Evolutionary conservation across 2,113 vertebrate genomes (phyloP).

Genomic region (Neodon shergylaensis): DNA sequence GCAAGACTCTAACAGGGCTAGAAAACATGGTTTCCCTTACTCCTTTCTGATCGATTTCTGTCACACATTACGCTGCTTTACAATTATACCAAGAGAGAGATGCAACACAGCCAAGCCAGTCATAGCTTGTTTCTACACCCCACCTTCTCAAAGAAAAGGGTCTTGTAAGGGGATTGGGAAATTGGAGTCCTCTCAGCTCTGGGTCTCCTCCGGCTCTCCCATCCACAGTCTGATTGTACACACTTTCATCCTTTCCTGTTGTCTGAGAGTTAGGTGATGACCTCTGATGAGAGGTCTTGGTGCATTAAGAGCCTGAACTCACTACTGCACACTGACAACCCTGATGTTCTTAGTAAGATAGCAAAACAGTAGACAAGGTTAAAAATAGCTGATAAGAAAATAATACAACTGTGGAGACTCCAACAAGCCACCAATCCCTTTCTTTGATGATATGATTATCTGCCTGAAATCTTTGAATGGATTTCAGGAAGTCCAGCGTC

Average conservation of each 20-base stretch:
- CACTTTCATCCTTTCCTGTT: not conserved
- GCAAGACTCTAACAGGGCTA: not conserved
- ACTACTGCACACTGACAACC: not conserved
- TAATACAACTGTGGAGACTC: not conserved
- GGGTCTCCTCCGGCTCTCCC: not conserved
- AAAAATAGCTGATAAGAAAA: conserved; percentile 12
- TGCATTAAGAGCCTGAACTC: not conserved
- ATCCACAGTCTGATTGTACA: too few species aligned
- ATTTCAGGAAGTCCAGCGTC: not conserved
- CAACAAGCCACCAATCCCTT: not conserved
- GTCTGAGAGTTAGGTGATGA: not conserved
- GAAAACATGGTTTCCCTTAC: not conserved
- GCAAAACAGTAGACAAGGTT: not conserved
- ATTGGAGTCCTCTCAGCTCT: not conserved
- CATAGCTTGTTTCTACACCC: not conserved
- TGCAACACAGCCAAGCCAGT: not conserved
- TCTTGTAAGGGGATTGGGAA: not conserved
- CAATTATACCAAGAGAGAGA: not conserved
- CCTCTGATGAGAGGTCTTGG: not conserved
- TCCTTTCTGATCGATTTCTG: not conserved
- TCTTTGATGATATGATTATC: not conserved
- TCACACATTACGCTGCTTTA: not conserved
- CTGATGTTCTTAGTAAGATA: not conserved
- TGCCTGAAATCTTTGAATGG: not conserved
- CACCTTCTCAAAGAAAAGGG: not conserved